These are phyloP conservation scores for Varanus komodoensis DNA, from an alignment of 2,113 vertebrate species.

Conservation along the genomic window DNA sequence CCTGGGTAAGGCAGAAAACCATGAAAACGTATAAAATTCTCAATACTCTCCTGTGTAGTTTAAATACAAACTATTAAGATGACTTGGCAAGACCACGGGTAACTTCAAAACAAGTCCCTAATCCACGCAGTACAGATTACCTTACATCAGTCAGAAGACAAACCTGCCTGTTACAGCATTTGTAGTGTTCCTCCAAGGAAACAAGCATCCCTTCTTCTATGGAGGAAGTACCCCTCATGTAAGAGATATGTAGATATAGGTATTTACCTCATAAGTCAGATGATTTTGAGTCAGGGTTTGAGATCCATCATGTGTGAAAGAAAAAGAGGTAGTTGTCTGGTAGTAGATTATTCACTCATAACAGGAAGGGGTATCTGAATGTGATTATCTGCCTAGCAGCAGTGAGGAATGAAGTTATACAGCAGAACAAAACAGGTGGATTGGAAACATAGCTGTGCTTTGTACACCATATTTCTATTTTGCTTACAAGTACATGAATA, in stretches of 20 bases:
- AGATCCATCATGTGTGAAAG: not conserved
- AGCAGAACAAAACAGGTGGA: not conserved
- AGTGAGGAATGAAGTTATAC: not conserved
- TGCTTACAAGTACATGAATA: not conserved
- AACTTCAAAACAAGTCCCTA: not conserved
- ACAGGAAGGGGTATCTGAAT: not conserved
- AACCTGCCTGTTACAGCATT: not conserved
- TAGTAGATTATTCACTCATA: not conserved
- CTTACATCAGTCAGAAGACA: not conserved
- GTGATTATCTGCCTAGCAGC: not conserved
- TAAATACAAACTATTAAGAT: conserved; percentile 16
- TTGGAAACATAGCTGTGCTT: too few species aligned
- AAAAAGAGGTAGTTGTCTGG: not conserved
- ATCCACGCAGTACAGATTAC: not conserved
- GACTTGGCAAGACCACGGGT: not conserved
- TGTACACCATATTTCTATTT: not conserved
- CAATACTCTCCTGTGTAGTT: not conserved
- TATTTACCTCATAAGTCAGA: not conserved
- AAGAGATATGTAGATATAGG: not conserved
- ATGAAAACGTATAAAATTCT: not conserved
- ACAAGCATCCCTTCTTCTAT: not conserved
- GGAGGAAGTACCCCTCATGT: not conserved
- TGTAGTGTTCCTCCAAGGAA: not conserved
- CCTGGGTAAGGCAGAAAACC: not conserved
- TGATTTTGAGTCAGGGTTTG: conserved; percentile 7